Base-by-base conservation (phyloP, 1,140 invertebrate species). In the Chironomus striatipennis region DNA sequence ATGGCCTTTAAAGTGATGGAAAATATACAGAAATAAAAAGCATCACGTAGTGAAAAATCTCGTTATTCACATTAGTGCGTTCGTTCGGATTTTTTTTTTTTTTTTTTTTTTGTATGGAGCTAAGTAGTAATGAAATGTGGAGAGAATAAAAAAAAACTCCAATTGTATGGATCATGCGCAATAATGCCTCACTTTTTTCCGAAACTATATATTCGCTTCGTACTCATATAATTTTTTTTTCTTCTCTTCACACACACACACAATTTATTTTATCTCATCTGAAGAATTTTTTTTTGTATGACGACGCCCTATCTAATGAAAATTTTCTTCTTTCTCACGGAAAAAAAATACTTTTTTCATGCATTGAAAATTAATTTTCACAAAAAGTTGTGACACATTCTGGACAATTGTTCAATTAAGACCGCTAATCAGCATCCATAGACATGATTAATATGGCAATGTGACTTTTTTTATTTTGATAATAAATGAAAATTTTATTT, bases 281-380 rank as follows among this genome's bases (percentile, higher is more conserved):
- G 17, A 70, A 70, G 65, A 70, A 20, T 18, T 70, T 70, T 57
- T 57, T 70, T 20, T 70, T 21, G 20, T 70, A 70, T 70, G 65
- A 70, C 65, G 65, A 70, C 65, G 65, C 65, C 65, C 65, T 70
- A 70, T 70, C 65, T 70, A 70, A 70, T 70, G 65, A 70, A 70
- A 70, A 70, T 18, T 5, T 70, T 70, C 65, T 70, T 70, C 65
- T 70, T 21, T 70, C 64, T 17, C 65, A 70, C 65, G 18, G 8
- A 70, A 70, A 57, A 70, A 70, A 57, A 57, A 1, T 15, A 2
- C 5, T 34, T 57, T 70, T 70, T 70, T 20, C 65, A 70, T 70
- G 65, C 65, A 70, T 70, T 57, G 47, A 57, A 57, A 57, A 57
- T 57, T 70, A 70, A 20, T 70, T 70, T 70, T 20, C 65, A 70